Evolutionary conservation across 2,888 invertebrate species (phyloP), one percentile per base, ranked within the genome.

Genomic region (Pheosia tremula): DNA sequence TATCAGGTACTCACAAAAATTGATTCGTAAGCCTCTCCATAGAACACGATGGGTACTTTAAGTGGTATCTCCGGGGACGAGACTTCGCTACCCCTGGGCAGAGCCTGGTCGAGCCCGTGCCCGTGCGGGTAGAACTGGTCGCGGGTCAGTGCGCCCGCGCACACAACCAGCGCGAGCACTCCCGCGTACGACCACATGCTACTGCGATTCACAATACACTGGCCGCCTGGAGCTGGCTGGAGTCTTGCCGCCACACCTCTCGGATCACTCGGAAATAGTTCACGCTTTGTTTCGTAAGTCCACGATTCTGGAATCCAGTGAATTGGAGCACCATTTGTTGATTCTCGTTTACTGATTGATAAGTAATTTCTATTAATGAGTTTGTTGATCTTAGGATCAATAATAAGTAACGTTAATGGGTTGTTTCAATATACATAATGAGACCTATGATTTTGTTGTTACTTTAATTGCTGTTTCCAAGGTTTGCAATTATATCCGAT

Each of bases 11-110:
- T 98, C 92, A 98, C 98, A 89, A 95, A 98, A 79, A 98, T 94
- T 47, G 95, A 94, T 61, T 96, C 95, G 86, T 97, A 98, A 67
- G 91, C 90, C 72, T 96, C 96, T 73, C 96, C 97, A 85, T 96
- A 98, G 91, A 98, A 98, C 58, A 95, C 93, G 61, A 98, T 95
- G 2, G 98, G 97, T 49, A 96, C 96, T 78, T 93, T 94, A 3
- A 98, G 94, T 4, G 83, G 81, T 6, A 96, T 89, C 83, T 97
- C 96, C 0, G 94, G 94, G 10, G 96, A 95, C n/a, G 96, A 94
- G 13, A 95, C 88, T 69, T 96, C 96, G 72, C 95, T 94, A 0
- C 94, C 94, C 57, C 80, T 84, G 11, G 94, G 94, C 60, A 97
- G 84, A 49, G 86, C 81, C 57, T 89, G 84, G 80, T 96, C 96